Conservation (phyloP, 2,888 invertebrate species). For the Orchesellides sinensis region DNA sequence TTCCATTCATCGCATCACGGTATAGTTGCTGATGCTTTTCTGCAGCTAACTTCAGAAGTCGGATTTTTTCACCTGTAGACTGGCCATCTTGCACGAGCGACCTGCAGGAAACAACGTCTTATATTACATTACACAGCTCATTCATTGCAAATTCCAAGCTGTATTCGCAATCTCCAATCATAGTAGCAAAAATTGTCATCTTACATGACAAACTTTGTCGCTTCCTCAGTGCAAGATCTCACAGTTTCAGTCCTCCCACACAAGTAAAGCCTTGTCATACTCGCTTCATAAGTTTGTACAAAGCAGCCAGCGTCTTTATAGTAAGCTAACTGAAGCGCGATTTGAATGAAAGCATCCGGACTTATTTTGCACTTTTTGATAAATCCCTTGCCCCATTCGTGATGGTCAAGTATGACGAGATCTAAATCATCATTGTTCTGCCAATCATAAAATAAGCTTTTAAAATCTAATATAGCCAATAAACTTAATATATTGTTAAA, state of each 20-base stretch:
- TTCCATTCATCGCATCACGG: slow-evolving; percentile 79
- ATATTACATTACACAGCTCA: background rate
- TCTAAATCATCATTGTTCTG: slow-evolving; percentile 76
- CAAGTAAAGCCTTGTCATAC: slow-evolving; percentile 78
- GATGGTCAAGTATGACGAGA: slow-evolving; percentile 77
- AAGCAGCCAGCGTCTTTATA: slow-evolving; percentile 77
- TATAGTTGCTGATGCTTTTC: slow-evolving; percentile 77
- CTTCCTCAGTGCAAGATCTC: slow-evolving; percentile 77
- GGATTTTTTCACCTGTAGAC: slow-evolving; percentile 76
- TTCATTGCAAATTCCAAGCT: background rate
- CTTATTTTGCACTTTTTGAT: slow-evolving; percentile 79
- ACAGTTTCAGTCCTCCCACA: slow-evolving; percentile 79
- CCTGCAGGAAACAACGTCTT: slow-evolving; percentile 72
- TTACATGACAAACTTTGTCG: slow-evolving; percentile 76
- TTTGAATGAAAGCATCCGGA: slow-evolving; percentile 79
- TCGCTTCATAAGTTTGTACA: slow-evolving; percentile 79
- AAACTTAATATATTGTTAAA: background rate
- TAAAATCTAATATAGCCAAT: background rate
- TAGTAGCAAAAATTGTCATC: background rate
- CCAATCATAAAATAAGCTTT: background rate
- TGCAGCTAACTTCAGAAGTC: slow-evolving; percentile 76
- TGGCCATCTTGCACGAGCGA: slow-evolving; percentile 76
- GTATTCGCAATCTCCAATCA: background rate
- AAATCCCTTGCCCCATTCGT: slow-evolving; percentile 78
- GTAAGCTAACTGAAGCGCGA: slow-evolving; percentile 78